Evolutionary conservation across 2,797 vertebrate species (phyloP).

Genomic region (Onychomys torridus): DNA sequence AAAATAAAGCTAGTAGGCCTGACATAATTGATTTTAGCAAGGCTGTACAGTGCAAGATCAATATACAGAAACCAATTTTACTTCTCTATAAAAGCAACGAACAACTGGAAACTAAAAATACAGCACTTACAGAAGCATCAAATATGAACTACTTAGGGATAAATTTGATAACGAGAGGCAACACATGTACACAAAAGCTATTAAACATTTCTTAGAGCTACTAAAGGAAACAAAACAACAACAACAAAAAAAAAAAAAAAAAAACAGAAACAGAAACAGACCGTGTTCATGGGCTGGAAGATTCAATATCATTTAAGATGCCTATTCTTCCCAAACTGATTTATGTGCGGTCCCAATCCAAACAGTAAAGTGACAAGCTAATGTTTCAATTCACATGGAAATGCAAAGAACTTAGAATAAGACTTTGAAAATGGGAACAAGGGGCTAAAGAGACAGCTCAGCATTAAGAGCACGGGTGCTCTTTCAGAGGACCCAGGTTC

Average conservation of each 20-base stretch:
- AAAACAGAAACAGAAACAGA: constrained; percentile 32
- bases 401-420: background rate
- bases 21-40: constrained; percentile 54
- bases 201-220: constrained; percentile 45
- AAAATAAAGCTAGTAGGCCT: background rate
- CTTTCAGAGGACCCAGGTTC: background rate
- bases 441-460: too few species aligned
- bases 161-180: constrained; percentile 57
- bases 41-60: constrained; percentile 3
- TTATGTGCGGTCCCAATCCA: constrained; percentile 4
- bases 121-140: constrained; percentile 22
- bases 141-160: constrained; percentile 24
- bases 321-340: background rate
- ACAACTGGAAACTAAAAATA: constrained; percentile 22
- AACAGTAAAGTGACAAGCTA: background rate
- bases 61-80: constrained; percentile 49
- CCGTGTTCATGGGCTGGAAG: background rate
- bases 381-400: constrained; percentile 55
- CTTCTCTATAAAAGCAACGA: constrained; percentile 44
- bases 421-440: constrained; percentile 10
- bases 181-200: constrained; percentile 6
- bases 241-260: constrained; percentile 60
- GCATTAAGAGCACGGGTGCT: too few species aligned
- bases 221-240: constrained; percentile 56
- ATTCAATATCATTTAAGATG: background rate